Percentiles rank a stretch among this genome's conserved stretches.
Conservation (phyloP, 1,140 invertebrate genomes). For the Bombus difficillimus region DNA sequence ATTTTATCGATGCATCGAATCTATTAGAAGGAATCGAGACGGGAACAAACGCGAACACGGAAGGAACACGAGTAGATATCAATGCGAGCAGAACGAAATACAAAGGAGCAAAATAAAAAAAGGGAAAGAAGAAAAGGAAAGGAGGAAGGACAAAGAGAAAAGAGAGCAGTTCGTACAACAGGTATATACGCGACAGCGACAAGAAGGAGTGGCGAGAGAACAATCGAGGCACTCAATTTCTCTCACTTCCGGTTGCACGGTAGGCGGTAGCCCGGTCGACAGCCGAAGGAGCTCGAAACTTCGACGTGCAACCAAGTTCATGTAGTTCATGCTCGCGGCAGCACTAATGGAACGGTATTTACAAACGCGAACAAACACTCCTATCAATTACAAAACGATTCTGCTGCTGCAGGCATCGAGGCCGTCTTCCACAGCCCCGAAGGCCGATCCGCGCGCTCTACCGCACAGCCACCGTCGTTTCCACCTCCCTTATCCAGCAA, state of each 20-base stretch:
- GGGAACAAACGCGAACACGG: neutral
- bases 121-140: neutral
- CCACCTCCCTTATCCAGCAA: neutral
- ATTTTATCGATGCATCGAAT: neutral
- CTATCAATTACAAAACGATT: slow-evolving; percentile 77
- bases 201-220: neutral
- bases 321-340: slow-evolving; percentile 65
- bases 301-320: slow-evolving; percentile 57
- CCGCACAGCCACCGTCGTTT: slow-evolving; percentile 18
- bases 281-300: slow-evolving; percentile 57
- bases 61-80: neutral
- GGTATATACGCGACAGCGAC: neutral
- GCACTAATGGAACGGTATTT: slow-evolving; percentile 74
- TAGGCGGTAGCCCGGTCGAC: neutral
- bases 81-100: neutral
- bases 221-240: slow-evolving; percentile 46
- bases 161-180: neutral
- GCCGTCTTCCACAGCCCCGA: slow-evolving; percentile 41
- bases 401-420: slow-evolving; percentile 49
- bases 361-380: slow-evolving; percentile 76
- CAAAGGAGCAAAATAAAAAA: neutral
- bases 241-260: slow-evolving; percentile 37
- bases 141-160: no score
- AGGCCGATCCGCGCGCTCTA: slow-evolving; percentile 23
- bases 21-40: neutral